Evolutionary conservation across 2,113 vertebrate genomes (phyloP).

Genomic region (Anolis carolinensis): DNA sequence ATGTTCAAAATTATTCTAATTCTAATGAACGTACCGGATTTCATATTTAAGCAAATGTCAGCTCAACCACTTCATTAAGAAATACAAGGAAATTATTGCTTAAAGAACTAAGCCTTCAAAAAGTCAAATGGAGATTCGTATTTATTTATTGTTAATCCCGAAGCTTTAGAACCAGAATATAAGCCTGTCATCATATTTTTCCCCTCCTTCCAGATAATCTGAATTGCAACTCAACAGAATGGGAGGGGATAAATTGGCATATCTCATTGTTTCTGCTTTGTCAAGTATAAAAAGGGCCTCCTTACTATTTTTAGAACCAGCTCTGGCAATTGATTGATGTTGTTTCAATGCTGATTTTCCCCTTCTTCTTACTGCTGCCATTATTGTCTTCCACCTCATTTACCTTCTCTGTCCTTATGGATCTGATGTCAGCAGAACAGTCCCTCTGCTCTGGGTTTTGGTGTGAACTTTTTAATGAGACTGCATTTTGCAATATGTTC

Average conservation of each 20-base stretch:
- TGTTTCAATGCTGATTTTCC: not conserved
- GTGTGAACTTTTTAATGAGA: no score
- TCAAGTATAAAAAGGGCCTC: not conserved
- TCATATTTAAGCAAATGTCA: conserved; percentile 7
- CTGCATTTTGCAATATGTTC: no score
- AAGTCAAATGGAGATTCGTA: not conserved
- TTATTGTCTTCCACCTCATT: not conserved
- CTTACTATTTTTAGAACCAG: not conserved
- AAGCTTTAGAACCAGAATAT: not conserved
- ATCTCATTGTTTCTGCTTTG: not conserved
- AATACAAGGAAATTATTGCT: not conserved
- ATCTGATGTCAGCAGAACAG: not conserved
- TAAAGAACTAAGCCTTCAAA: not conserved
- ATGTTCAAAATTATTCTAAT: conserved; percentile 24
- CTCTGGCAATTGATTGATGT: not conserved
- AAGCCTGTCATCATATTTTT: not conserved
- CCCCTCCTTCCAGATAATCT: not conserved
- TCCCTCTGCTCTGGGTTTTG: no score
- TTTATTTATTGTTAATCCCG: no score
- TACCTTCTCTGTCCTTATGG: not conserved
- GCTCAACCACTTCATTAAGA: conserved; percentile 28
- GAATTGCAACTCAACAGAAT: not conserved
- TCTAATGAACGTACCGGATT: conserved; percentile 46
- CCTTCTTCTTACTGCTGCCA: no score
- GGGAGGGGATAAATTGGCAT: not conserved